Conservation (phyloP, 2,888 invertebrate species). For the Melieria crassipennis region DNA sequence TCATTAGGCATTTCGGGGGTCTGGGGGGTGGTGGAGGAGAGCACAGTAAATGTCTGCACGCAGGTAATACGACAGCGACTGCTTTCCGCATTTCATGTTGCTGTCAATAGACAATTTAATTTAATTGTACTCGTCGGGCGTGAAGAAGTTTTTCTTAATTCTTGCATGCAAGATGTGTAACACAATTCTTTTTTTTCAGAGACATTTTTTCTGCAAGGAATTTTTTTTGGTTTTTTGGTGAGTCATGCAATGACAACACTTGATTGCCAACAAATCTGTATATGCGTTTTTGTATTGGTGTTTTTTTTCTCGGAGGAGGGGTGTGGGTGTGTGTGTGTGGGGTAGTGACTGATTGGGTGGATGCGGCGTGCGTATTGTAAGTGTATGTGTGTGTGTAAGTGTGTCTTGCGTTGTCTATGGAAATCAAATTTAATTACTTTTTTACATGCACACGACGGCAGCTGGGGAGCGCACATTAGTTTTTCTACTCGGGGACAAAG, state of each 20-base stretch:
- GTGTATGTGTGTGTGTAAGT: conserved; percentile 8
- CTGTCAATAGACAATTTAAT: conserved; percentile 58
- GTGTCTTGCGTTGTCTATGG: conserved; percentile 46
- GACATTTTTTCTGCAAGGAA: conserved; percentile 18
- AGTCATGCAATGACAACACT: conserved; percentile 62
- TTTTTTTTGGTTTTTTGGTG: conserved; percentile 11
- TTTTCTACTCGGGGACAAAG: background rate
- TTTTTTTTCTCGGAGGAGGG: too few species aligned
- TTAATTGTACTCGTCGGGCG: conserved; percentile 51
- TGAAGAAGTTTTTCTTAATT: conserved; percentile 53
- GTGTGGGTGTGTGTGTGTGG: background rate
- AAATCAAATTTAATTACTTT: conserved; percentile 61
- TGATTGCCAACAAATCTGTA: conserved; percentile 46
- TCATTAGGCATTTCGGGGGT: conserved; percentile 28
- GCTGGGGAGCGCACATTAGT: background rate
- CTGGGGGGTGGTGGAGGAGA: background rate
- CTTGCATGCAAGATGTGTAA: conserved; percentile 25
- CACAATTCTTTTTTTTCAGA: conserved; percentile 6
- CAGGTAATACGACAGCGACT: conserved; percentile 10
- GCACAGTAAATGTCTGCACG: background rate
- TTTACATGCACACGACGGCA: conserved; percentile 50
- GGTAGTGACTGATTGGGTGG: background rate
- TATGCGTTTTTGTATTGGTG: background rate
- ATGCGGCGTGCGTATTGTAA: background rate
- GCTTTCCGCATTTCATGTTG: conserved; percentile 26